Percentiles rank a stretch among this genome's conserved stretches.
phyloP scores from a whole-genome alignment of 2,113 vertebrate genomes.

The Crocuta crocuta region DNA sequence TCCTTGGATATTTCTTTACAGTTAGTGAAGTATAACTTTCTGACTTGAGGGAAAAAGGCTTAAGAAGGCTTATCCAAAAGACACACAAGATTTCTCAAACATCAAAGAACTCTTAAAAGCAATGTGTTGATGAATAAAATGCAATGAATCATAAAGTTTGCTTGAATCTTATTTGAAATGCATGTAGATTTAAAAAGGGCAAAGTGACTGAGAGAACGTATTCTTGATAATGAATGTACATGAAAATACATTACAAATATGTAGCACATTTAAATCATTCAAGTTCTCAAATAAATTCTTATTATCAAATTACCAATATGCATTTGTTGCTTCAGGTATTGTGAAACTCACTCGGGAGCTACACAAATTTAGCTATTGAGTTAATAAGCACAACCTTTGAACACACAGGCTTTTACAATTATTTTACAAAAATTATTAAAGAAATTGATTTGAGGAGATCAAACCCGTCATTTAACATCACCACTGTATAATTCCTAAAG shows the following conservation, averaged over 20 bases:
- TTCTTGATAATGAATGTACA: not conserved
- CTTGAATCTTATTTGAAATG: conserved; percentile 59
- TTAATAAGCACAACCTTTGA: not conserved
- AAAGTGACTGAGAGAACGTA: not conserved
- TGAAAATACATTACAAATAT: conserved; percentile 38
- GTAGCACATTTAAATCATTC: not conserved
- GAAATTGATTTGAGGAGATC: conserved; percentile 43
- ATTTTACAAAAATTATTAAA: not conserved
- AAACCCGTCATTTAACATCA: not conserved
- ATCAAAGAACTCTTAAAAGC: conserved; percentile 65
- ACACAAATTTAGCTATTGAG: not conserved
- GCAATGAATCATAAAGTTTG: conserved; percentile 57
- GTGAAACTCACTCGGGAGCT: not conserved
- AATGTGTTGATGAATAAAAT: conserved; percentile 68
- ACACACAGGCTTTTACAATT: not conserved
- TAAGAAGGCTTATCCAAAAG: conserved; percentile 65
- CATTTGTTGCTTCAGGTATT: not conserved
- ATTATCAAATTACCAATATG: not conserved
- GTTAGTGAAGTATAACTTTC: conserved; percentile 70
- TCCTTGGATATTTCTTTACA: conserved; percentile 49
- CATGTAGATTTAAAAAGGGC: not conserved
- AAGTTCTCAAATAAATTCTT: conserved; percentile 12
- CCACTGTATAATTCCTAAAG: not conserved
- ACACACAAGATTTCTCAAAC: conserved; percentile 70
- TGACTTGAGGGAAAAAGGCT: conserved; percentile 51